Evolutionary conservation across 2,888 invertebrate genomes (phyloP).

Genomic region (Erpobdella octoculata): DNA sequence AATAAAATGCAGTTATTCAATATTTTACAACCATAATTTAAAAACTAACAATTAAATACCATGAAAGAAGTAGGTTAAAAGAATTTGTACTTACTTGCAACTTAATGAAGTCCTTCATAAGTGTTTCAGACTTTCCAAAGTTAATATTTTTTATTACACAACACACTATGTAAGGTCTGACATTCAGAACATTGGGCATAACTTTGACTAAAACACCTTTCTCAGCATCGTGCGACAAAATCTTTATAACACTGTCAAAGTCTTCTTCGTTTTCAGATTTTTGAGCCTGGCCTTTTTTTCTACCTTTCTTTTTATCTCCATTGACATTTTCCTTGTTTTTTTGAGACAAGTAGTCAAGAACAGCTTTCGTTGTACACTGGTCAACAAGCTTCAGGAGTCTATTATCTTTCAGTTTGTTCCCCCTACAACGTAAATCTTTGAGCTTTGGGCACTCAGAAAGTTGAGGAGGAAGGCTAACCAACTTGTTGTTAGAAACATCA

Average conservation of each 20-base stretch:
- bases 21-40: neutral
- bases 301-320: conserved; percentile 39
- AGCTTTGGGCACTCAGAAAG: conserved; percentile 64
- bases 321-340: conserved; percentile 9
- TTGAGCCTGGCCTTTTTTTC: conserved; percentile 23
- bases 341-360: conserved; percentile 67
- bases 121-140: conserved; percentile 58
- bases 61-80: too few relatives aligned
- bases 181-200: conserved; percentile 54
- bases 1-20: neutral
- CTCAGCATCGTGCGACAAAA: conserved; percentile 49
- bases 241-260: conserved; percentile 48
- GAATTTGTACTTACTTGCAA: conserved; percentile 55
- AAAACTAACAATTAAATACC: conserved; percentile 1
- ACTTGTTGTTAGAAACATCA: conserved; percentile 64
- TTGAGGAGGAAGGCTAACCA: conserved; percentile 64
- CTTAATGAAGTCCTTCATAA: conserved; percentile 69
- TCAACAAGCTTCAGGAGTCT: conserved; percentile 65
- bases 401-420: conserved; percentile 67
- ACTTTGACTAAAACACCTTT: conserved; percentile 41
- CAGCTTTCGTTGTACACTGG: conserved; percentile 64
- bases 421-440: conserved; percentile 69
- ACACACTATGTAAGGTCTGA: conserved; percentile 67
- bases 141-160: conserved; percentile 64
- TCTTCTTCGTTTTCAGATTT: conserved; percentile 43